Conservation (phyloP, 1,140 invertebrate species). For the silkworm (Bombyx mori) region DNA sequence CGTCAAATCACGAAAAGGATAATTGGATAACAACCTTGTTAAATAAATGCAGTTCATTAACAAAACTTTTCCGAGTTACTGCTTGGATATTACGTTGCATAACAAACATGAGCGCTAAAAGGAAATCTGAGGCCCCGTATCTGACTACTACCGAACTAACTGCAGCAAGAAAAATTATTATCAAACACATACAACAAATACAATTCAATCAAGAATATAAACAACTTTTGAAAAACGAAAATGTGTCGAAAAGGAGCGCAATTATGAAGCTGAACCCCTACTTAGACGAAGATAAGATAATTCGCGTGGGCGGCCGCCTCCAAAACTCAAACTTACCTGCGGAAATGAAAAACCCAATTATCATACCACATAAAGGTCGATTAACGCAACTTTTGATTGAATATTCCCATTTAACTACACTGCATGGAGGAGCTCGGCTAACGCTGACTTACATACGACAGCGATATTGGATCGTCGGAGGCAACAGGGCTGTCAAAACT, state of each 20-base stretch:
- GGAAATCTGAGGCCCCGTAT: constrained; percentile 1
- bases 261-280: constrained; percentile 25
- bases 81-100: no score
- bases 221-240: constrained; percentile 12
- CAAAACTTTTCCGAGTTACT: no score
- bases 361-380: constrained; percentile 14
- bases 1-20: constrained; percentile 5
- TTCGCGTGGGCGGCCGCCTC: constrained; percentile 36
- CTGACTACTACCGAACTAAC: constrained; percentile 13
- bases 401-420: constrained; percentile 8
- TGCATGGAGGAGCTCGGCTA: constrained; percentile 7
- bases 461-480: constrained; percentile 11
- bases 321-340: constrained; percentile 20
- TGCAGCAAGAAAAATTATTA: constrained; percentile 7
- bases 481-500: constrained; percentile 7
- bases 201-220: constrained; percentile 13
- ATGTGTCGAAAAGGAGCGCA: constrained; percentile 16
- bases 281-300: constrained; percentile 25
- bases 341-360: constrained; percentile 25
- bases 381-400: constrained; percentile 7
- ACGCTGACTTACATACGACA: constrained; percentile 10
- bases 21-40: constrained; percentile 7
- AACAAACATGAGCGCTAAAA: constrained; percentile 11
- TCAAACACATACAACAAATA: constrained; percentile 13
- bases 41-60: constrained; percentile 4